Percentiles rank a stretch among this genome's conserved stretches.
These are phyloP conservation scores for Pantelozetes paolii DNA, from an alignment of 2,888 invertebrate species.

Conservation along the genomic window DNA sequence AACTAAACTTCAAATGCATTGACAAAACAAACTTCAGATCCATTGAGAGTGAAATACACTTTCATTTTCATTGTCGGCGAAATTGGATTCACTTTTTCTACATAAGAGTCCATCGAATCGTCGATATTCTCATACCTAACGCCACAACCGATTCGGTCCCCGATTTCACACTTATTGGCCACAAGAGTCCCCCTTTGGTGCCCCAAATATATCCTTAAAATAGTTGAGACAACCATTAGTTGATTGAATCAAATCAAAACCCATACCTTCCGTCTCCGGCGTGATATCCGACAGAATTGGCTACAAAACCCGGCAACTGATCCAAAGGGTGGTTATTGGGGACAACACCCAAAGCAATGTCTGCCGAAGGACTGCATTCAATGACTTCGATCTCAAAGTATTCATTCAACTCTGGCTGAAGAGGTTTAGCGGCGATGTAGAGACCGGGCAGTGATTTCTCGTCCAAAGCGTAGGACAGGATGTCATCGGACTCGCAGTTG, in stretches of 20 bases:
- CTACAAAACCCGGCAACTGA: constrained; percentile 54
- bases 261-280: constrained; percentile 53
- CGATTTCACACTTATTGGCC: constrained; percentile 53
- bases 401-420: constrained; percentile 51
- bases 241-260: neutral
- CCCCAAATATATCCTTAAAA: constrained; percentile 50
- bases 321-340: constrained; percentile 53
- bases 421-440: constrained; percentile 52
- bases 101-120: constrained; percentile 18
- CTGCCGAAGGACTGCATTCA: constrained; percentile 51
- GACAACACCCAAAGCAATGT: constrained; percentile 53
- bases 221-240: neutral
- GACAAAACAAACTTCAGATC: constrained; percentile 51
- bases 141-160: constrained; percentile 55
- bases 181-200: constrained; percentile 52
- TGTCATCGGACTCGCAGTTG: constrained; percentile 22
- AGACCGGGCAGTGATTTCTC: constrained; percentile 52
- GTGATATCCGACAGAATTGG: constrained; percentile 54
- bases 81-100: neutral
- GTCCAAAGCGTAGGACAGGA: constrained; percentile 52
- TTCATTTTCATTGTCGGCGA: constrained; percentile 21
- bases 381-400: constrained; percentile 54
- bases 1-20: too few species aligned
- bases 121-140: constrained; percentile 50
- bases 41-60: constrained; percentile 56